These are phyloP conservation scores for Heliothis peltigera DNA, from an alignment of 2,888 invertebrate species.

Conservation along the genomic window DNA sequence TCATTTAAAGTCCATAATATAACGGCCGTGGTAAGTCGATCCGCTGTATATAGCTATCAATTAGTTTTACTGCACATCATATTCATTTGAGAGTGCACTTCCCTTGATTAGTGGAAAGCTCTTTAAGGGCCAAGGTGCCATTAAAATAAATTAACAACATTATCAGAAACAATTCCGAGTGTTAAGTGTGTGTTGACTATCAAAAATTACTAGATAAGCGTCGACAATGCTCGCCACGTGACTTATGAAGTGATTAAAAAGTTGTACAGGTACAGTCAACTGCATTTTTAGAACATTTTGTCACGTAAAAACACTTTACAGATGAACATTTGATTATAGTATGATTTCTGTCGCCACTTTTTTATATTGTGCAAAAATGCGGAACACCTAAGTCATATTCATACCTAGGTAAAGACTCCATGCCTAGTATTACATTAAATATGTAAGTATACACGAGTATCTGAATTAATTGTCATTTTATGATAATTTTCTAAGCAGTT, in stretches of 20 bases:
- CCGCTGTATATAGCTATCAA: conserved; percentile 69
- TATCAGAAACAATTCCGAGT: conserved; percentile 86
- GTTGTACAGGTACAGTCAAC: conserved; percentile 69
- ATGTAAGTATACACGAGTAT: too few relatives aligned
- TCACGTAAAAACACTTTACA: conserved; percentile 10
- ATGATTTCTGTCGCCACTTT: conserved; percentile 26
- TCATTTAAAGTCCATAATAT: not conserved
- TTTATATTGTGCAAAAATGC: conserved; percentile 17
- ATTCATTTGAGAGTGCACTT: conserved; percentile 87
- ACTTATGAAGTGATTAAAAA: conserved; percentile 88
- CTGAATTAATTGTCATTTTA: conserved; percentile 1
- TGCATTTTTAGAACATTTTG: conserved; percentile 19
- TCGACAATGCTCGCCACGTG: conserved; percentile 83
- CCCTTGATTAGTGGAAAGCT: conserved; percentile 87
- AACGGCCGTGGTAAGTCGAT: conserved; percentile 12
- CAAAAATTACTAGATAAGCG: conserved; percentile 88
- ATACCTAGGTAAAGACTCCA: not conserved
- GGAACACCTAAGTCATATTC: conserved; percentile 24
- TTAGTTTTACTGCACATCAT: conserved; percentile 84
- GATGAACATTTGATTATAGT: not conserved
- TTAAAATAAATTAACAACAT: conserved; percentile 88
- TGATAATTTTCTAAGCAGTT: not conserved
- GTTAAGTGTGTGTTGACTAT: conserved; percentile 88
- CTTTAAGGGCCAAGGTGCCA: conserved; percentile 82
- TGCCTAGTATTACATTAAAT: too few relatives aligned